Evolutionary conservation across 1,140 invertebrate genomes (phyloP), one percentile per base, ranked within the genome.

Genomic region (Pemphigus obesinymphae): DNA sequence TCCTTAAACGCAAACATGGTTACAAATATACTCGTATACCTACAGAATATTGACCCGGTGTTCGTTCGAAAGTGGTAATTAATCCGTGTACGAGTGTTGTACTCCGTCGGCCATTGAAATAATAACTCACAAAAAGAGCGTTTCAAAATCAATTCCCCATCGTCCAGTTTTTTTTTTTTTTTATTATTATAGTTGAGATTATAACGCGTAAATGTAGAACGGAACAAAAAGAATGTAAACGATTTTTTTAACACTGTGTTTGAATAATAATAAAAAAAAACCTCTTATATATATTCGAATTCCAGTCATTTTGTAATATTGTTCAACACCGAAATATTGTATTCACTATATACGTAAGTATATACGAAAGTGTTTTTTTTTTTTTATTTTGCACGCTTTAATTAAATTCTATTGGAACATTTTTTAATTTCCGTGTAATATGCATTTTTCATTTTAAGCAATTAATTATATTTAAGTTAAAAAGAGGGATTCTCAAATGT

Each of bases 61-160:
- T 72, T 17, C 20, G 40, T 72, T 48, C 20, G 68, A 72, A 72
- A 68, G 34, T 68, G n/a, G 37, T 37, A 45, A 70, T 70, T 70
- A 70, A 70, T 45, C 66, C 66, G 34, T 5, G 26, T 23, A 17
- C 43, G 8, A 11, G 6, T 20, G 20, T 20, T 10, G 20, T 31
- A 31, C 40, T 13, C 8, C 23, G 6, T 29, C 23, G 17, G 0
- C 23, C 43, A 15, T 50, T n/a, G 70, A n/a, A n/a, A n/a, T 50
- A 73, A 73, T 50, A 34, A 50, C 26, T 73, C 43, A 50, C 70
- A 50, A 31, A n/a, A n/a, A 48, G 45, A 17, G 26, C 23, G 31
- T 70, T 43, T n/a, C 15, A 23, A 45, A 72, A 48, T 45, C 68
- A 48, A 72, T 72, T 48, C 43, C 40, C 68, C 17, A 31, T 48